Evolutionary conservation across 2,113 vertebrate genomes (phyloP).

Genomic region (Varanus salvator): DNA sequence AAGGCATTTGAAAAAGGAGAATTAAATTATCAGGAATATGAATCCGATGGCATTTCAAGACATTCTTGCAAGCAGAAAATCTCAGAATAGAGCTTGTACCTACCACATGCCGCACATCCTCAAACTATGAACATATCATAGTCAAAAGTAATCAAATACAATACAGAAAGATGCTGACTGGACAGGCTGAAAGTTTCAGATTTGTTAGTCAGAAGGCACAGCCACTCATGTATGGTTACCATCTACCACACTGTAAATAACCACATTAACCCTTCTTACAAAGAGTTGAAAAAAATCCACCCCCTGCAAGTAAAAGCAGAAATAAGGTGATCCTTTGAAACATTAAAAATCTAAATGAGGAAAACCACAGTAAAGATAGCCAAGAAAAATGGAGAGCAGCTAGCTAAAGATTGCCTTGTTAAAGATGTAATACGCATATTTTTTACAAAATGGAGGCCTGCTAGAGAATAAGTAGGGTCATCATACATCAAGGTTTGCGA

Average conservation of each 20-base stretch:
- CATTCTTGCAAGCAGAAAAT: background rate
- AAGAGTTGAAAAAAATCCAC: background rate
- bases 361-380: background rate
- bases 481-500: slow-evolving; percentile 1
- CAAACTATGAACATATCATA: background rate
- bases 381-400: background rate
- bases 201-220: background rate
- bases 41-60: background rate
- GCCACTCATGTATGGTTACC: background rate
- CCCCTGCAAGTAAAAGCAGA: no score
- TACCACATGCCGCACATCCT: background rate
- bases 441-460: background rate
- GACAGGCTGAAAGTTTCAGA: background rate
- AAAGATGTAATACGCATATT: background rate
- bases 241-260: background rate
- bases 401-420: background rate
- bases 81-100: background rate
- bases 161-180: background rate
- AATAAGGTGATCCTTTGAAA: background rate
- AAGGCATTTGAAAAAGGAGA: background rate
- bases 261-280: background rate
- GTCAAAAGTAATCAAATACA: background rate
- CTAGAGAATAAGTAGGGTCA: background rate
- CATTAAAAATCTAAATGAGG: background rate
- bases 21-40: background rate